A percentile compares a stretch with the other conserved stretches of the same genome.
Conservation (phyloP, 2,888 invertebrate species). For the Melipona bicolor region DNA sequence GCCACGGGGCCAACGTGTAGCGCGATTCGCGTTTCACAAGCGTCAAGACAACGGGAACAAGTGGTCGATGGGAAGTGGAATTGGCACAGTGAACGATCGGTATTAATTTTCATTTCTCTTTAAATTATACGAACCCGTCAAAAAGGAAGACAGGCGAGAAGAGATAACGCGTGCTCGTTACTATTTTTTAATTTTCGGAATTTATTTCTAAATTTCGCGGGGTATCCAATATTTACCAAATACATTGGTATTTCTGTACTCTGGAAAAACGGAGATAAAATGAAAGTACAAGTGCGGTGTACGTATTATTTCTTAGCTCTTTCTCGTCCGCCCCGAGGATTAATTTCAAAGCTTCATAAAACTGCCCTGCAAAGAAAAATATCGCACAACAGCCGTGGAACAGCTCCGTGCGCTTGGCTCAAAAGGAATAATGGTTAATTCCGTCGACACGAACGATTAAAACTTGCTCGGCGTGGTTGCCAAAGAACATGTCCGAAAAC, state of each 20-base stretch:
- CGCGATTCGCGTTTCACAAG: slow-evolving; percentile 4
- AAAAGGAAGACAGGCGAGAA: neutral
- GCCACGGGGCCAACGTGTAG: neutral
- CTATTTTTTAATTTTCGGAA: neutral
- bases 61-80: neutral
- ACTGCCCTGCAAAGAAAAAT: neutral
- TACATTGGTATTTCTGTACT: no score
- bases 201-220: neutral
- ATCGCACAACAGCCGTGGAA: neutral
- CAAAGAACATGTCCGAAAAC: neutral
- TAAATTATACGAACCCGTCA: neutral
- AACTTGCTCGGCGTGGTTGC: neutral
- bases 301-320: no score
- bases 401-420: neutral
- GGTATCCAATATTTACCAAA: no score
- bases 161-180: neutral
- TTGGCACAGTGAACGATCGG: neutral
- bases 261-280: no score
- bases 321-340: no score
- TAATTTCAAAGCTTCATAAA: no score
- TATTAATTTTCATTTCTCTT: neutral
- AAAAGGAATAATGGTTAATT: neutral
- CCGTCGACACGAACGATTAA: neutral
- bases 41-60: neutral
- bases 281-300: no score